Evolutionary conservation across 1,140 invertebrate species (phyloP).

Genomic region (Holcopasites calliopsidis): DNA sequence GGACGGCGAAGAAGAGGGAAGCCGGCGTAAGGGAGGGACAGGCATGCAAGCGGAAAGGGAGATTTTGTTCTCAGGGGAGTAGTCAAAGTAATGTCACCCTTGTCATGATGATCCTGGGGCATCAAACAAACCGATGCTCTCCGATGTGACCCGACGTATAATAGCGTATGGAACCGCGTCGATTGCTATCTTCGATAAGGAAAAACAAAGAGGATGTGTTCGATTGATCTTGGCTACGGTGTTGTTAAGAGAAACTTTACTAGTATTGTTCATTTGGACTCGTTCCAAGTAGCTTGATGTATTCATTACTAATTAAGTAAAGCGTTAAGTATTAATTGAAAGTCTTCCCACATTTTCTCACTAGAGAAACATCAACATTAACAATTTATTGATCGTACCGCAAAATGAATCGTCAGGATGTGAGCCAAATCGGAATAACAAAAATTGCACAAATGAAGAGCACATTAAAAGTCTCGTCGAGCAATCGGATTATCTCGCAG

Average conservation of each 20-base stretch:
- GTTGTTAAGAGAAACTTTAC: not conserved
- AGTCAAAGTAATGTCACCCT: slow-evolving; percentile 76
- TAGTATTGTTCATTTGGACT: too few relatives aligned
- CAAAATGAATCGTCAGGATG: not conserved
- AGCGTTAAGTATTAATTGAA: too few relatives aligned
- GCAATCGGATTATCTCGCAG: slow-evolving; percentile 11
- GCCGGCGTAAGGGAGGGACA: slow-evolving; percentile 31
- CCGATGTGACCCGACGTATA: slow-evolving; percentile 48
- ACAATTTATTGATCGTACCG: too few relatives aligned
- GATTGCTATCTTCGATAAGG: slow-evolving; percentile 35
- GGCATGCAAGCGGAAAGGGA: slow-evolving; percentile 69
- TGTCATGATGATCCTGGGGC: slow-evolving; percentile 74
- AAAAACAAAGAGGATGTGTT: slow-evolving; percentile 33
- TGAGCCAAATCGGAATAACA: not conserved
- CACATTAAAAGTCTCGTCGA: slow-evolving; percentile 33
- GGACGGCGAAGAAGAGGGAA: slow-evolving; percentile 59
- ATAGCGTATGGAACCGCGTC: slow-evolving; percentile 23
- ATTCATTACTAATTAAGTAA: too few relatives aligned
- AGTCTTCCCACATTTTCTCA: too few relatives aligned
- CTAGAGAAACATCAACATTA: too few relatives aligned
- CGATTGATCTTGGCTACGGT: slow-evolving; percentile 24
- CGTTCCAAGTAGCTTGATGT: too few relatives aligned
- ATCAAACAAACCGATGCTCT: slow-evolving; percentile 76
- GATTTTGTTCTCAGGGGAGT: slow-evolving; percentile 78
- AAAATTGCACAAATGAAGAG: slow-evolving; percentile 33